These are phyloP conservation scores for Hypothenemus hampei DNA, from an alignment of 1,140 invertebrate genomes.

Conservation along the genomic window DNA sequence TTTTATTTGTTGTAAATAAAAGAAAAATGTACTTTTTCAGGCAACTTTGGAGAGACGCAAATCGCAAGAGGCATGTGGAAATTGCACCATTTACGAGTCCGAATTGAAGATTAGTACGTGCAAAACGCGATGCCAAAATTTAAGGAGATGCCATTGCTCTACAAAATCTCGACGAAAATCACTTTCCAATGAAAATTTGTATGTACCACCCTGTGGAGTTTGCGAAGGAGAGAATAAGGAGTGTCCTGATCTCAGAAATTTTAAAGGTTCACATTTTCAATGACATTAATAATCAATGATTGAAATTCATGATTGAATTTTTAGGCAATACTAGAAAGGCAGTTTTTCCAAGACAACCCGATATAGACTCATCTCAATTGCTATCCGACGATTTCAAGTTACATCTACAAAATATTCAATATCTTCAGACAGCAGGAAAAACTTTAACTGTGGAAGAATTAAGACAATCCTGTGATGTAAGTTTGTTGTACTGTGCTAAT, in stretches of 20 bases:
- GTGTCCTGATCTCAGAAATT: conserved; percentile 30
- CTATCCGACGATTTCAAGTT: conserved; percentile 58
- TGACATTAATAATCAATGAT: background rate
- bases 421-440: conserved; percentile 60
- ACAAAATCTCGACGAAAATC: conserved; percentile 47
- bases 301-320: background rate
- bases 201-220: conserved; percentile 42
- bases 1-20: background rate
- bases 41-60: conserved; percentile 32
- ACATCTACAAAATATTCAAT: conserved; percentile 64
- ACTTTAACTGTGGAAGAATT: conserved; percentile 46
- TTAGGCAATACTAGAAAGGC: conserved; percentile 30
- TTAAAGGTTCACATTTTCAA: conserved; percentile 28
- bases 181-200: conserved; percentile 53
- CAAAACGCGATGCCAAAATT: conserved; percentile 32
- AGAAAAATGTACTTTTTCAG: conserved; percentile 6
- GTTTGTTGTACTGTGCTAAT: conserved; percentile 4
- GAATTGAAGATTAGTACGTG: conserved; percentile 36
- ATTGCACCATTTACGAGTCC: conserved; percentile 43
- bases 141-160: conserved; percentile 38
- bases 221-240: conserved; percentile 38
- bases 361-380: conserved; percentile 39
- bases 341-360: conserved; percentile 41
- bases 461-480: conserved; percentile 40
- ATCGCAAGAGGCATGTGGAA: conserved; percentile 41